Base-by-base conservation (phyloP, 1,140 invertebrate species). In the Drosophila ananassae region DNA sequence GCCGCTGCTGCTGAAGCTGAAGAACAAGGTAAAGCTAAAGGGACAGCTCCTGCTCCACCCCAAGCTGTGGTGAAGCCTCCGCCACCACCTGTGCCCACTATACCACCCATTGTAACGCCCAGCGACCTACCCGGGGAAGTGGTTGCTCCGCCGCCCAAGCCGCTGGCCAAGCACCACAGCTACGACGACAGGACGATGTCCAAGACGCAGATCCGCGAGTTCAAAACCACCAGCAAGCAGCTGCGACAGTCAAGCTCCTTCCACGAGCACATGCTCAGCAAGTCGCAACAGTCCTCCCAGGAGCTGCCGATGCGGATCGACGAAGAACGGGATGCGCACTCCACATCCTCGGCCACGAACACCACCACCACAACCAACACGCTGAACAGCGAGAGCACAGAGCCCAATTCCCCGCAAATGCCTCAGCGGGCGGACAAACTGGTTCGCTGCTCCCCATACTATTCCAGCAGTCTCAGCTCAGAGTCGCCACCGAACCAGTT, bases 401-500 rank as follows among this genome's bases (percentile, higher is more conserved):
- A 90, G n/a, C 89, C 90, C 2, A 91, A 90, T 44, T 92, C 91
- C 0, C 91, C 91, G 6, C 90, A 89, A 48, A 75, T 92, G 79
- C 75, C 92, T 73, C 79, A 92, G 90, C 76, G 89, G 74, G 64
- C 92, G 71, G 79, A 93, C 87, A 92, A 94, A 71, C 79, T 95
- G 34, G 93, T 94, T 5, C 94, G 94, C 81, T 95, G 94, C 78
- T 95, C 94, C 1, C 94, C 95, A 2, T 95, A 95, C 77, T 95
- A 95, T 91, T 95, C 95, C 6, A 95, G 94, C 74, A 95, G 94
- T 74, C 91, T 95, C 17, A 95, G 94, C 81, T 95, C 94, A 0
- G 94, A 95, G 68, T 94, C 94, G 34, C 94, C 94, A 2, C 94
- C 94, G 1, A 94, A 95, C 75, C 94, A 94, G 75, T 90, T 93